phyloP scores from a whole-genome alignment of 2,113 vertebrate species.

The Potamarius usumacintae region DNA sequence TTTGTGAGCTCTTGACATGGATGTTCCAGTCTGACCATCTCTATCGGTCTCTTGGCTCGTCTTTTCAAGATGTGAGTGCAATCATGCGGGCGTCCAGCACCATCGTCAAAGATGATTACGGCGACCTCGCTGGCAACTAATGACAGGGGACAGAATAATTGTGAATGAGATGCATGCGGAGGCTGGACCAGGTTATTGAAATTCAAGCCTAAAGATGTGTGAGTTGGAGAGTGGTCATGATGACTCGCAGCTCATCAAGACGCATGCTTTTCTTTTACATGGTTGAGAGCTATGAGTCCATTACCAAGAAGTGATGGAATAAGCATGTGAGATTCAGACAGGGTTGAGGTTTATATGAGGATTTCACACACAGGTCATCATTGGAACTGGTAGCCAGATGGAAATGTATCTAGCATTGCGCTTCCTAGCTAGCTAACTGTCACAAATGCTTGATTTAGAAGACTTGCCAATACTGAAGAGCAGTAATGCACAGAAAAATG shows the following conservation, averaged over 20 bases:
- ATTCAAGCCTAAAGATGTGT: slow-evolving; percentile 11
- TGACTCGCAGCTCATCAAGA: slow-evolving; percentile 27
- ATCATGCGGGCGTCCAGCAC: slow-evolving; percentile 47
- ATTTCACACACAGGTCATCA: neutral
- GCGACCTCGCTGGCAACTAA: slow-evolving; percentile 47
- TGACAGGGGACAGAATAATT: slow-evolving; percentile 49
- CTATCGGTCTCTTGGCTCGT: slow-evolving; percentile 26
- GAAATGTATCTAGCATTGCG: neutral
- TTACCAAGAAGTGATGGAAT: neutral
- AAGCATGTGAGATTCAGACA: neutral
- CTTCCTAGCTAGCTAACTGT: neutral
- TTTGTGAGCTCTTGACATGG: slow-evolving; percentile 41
- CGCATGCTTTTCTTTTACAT: neutral
- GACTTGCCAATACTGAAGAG: neutral
- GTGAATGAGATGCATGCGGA: slow-evolving; percentile 40
- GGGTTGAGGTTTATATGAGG: neutral
- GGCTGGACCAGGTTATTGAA: slow-evolving; percentile 20
- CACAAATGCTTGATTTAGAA: neutral
- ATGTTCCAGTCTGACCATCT: neutral
- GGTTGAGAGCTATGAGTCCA: neutral
- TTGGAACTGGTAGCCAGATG: neutral
- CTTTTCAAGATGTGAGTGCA: slow-evolving; percentile 34
- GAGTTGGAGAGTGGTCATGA: slow-evolving; percentile 25
- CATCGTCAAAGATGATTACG: slow-evolving; percentile 49
- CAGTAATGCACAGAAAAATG: neutral